A percentile compares a stretch with the other conserved stretches of the same genome.
Conservation (phyloP, 2,888 invertebrate species). For the Hypena proboscidalis region DNA sequence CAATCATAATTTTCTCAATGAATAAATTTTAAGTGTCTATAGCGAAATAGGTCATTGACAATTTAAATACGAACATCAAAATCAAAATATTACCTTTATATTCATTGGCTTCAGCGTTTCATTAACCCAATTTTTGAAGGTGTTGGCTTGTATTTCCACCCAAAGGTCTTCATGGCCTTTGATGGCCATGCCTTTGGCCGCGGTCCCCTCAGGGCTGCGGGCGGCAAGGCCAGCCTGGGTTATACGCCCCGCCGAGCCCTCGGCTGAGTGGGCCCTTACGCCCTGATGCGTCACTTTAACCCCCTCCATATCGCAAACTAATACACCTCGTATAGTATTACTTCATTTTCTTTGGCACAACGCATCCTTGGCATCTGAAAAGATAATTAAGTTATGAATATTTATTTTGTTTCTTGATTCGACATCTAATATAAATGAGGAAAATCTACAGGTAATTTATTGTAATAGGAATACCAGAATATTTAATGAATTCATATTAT, state of each 20-base stretch:
- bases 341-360: slow-evolving; percentile 57
- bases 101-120: slow-evolving; percentile 92
- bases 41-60: too few species aligned
- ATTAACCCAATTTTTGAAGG: slow-evolving; percentile 99
- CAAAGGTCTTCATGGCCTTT: slow-evolving; percentile 97
- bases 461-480: too few species aligned
- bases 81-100: slow-evolving; percentile 80
- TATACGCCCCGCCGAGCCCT: slow-evolving; percentile 86
- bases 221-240: slow-evolving; percentile 94
- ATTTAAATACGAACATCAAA: background rate
- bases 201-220: slow-evolving; percentile 95
- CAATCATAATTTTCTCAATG: too few species aligned
- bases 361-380: slow-evolving; percentile 66
- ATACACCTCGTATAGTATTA: slow-evolving; percentile 41
- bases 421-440: slow-evolving; percentile 5
- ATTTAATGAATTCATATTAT: too few species aligned
- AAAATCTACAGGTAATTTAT: slow-evolving; percentile 4
- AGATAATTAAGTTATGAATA: slow-evolving; percentile 18
- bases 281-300: slow-evolving; percentile 86
- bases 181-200: slow-evolving; percentile 97
- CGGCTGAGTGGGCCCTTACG: slow-evolving; percentile 82
- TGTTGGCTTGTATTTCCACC: slow-evolving; percentile 98
- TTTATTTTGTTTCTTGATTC: slow-evolving; percentile 8
- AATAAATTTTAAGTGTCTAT: too few species aligned
- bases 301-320: slow-evolving; percentile 71